Conservation (phyloP, 2,888 invertebrate species). For the Nycteola revayana region DNA sequence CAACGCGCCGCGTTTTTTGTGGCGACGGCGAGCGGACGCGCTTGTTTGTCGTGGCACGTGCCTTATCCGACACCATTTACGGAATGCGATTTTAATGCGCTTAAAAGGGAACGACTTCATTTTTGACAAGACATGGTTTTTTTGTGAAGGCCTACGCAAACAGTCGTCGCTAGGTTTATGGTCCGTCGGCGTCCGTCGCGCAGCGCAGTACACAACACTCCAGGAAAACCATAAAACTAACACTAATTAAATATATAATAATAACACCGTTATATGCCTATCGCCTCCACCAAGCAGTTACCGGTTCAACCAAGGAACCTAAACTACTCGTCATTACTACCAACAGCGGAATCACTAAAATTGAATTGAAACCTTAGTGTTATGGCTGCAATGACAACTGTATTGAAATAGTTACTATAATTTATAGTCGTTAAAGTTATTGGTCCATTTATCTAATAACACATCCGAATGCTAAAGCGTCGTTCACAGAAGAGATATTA, state of each 20-base stretch:
- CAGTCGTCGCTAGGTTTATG: conserved; percentile 15
- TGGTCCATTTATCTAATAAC: too few relatives aligned
- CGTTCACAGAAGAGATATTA: conserved; percentile 54
- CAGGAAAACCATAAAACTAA: conserved; percentile 32
- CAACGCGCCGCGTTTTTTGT: conserved; percentile 23
- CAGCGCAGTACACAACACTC: conserved; percentile 17
- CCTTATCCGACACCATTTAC: conserved; percentile 70
- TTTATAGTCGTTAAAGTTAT: too few relatives aligned
- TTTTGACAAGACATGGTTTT: conserved; percentile 54
- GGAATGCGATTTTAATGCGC: conserved; percentile 72
- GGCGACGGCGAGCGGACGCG: conserved; percentile 30
- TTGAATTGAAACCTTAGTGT: too few relatives aligned
- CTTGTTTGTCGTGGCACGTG: conserved; percentile 63
- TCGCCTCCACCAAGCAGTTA: too few relatives aligned
- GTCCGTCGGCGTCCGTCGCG: conserved; percentile 4
- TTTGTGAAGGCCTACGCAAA: conserved; percentile 43
- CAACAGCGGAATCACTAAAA: too few relatives aligned
- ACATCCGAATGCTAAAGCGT: background rate
- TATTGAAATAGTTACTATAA: too few relatives aligned
- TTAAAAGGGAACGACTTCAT: conserved; percentile 62
- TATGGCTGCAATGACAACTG: too few relatives aligned
- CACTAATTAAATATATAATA: too few relatives aligned
- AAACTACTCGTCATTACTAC: too few relatives aligned
- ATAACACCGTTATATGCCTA: too few relatives aligned
- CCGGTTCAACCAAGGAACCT: too few relatives aligned